Evolutionary conservation across 2,113 vertebrate species (phyloP).

Genomic region (Phainopepla nitens): DNA sequence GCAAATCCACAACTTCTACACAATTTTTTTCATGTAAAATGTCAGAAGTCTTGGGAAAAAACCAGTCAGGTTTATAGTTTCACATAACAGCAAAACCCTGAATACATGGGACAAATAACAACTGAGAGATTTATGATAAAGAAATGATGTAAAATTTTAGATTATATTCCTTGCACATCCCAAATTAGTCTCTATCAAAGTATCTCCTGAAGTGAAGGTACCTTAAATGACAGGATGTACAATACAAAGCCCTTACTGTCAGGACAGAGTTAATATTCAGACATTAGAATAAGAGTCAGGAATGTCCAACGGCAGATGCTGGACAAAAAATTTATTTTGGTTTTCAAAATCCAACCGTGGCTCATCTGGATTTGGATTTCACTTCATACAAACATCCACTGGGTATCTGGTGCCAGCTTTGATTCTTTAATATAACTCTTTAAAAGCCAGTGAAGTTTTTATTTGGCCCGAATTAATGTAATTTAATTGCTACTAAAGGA

Average conservation of each 20-base stretch:
- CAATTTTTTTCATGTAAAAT: neutral
- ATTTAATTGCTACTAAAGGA: neutral
- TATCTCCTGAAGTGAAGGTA: neutral
- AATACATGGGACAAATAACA: neutral
- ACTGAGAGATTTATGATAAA: neutral
- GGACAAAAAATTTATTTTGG: neutral
- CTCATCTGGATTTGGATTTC: neutral
- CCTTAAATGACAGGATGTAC: neutral
- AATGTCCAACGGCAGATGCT: neutral
- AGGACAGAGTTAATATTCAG: neutral
- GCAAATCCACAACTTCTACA: neutral
- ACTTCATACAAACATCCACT: neutral
- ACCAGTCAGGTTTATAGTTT: neutral
- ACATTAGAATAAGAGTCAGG: neutral
- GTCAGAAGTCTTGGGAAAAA: neutral
- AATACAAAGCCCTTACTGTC: neutral
- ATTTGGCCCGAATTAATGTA: neutral
- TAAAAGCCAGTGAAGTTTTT: neutral
- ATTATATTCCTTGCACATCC: neutral
- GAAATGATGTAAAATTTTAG: neutral
- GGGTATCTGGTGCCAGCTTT: neutral
- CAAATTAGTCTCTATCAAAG: neutral
- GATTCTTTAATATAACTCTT: neutral
- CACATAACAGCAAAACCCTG: neutral
- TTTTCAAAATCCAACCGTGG: neutral